Evolutionary conservation across 2,113 vertebrate genomes (phyloP), one percentile per base, ranked within the genome.

Genomic region (Lepisosteus oculatus): DNA sequence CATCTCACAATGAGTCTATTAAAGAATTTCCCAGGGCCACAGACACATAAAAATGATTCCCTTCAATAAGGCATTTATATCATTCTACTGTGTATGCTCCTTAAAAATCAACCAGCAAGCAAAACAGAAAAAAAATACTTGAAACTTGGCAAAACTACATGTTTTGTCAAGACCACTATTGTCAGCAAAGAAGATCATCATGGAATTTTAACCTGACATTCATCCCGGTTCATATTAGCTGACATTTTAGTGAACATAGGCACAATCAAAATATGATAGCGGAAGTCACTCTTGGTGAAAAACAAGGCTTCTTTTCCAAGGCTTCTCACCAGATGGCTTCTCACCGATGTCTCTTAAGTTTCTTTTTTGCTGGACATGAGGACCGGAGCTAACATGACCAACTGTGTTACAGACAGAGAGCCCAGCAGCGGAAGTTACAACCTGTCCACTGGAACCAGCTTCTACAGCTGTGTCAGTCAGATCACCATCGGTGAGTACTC

Each of bases 401-500:
- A 45, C 17, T 69, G 56, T 82, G 75, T 77, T 67, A 43, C 76
- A 93, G 93, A 94, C 74, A 87, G 83, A 15, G 92, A 94, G 42
- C 84, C 87, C 73, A 94, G 89, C 83, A 90, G 90, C 13, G 87
- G 84, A 72, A 94, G 89, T 78, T 88, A 89, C 67, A 94, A 89
- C 79, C 85, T 85, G 55, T 94, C 93, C 66, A 90, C 87, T 4
- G 90, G 90, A 72, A 93, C 91, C 5, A 94, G 91, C 82, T 94
- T 91, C 87, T 88, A 89, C 78, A 94, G 92, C 71, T 94, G 93
- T 68, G 91, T 94, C 86, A 95, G 93, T 86, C 93, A 94, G 77
- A 91, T 95, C 85, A 94, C 93, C 78, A 90, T 94, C 13, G 94
- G 93, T 95, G 82, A 92, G 93, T 81, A n/a, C 59, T 1, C 61